Conservation (phyloP, 2,113 vertebrate species). For the Gymnogyps californianus region DNA sequence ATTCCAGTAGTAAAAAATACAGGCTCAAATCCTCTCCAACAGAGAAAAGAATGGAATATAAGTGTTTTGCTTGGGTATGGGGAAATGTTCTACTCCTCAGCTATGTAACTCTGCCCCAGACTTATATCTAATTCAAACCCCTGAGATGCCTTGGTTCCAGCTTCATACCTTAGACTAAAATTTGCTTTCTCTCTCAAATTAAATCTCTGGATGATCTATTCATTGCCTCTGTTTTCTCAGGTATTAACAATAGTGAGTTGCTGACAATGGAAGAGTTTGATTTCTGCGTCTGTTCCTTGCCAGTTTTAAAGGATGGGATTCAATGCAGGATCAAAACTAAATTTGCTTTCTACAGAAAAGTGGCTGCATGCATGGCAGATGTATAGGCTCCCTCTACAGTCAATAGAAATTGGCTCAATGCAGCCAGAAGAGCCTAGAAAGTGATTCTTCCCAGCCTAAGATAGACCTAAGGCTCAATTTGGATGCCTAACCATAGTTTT, state of each 20-base stretch:
- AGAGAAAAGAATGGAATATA: not conserved
- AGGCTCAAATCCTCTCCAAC: not conserved
- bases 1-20: not conserved
- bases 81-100: not conserved
- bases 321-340: not conserved
- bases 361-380: not conserved
- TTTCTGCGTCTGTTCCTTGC: not conserved
- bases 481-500: not conserved
- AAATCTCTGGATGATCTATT: not conserved
- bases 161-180: not conserved
- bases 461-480: not conserved
- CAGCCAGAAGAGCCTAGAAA: not conserved
- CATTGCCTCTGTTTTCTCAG: not conserved
- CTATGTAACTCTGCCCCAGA: not conserved
- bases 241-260: not conserved
- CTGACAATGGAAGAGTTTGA: not conserved
- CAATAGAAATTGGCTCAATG: not conserved
- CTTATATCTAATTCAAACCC: not conserved
- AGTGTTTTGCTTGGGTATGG: not conserved
- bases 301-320: not conserved
- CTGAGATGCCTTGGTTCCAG: not conserved
- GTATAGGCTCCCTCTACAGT: not conserved
- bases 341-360: not conserved
- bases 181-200: not conserved
- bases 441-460: not conserved